Conservation (phyloP, 1,140 invertebrate species). For the Scylla paramamosain region DNA sequence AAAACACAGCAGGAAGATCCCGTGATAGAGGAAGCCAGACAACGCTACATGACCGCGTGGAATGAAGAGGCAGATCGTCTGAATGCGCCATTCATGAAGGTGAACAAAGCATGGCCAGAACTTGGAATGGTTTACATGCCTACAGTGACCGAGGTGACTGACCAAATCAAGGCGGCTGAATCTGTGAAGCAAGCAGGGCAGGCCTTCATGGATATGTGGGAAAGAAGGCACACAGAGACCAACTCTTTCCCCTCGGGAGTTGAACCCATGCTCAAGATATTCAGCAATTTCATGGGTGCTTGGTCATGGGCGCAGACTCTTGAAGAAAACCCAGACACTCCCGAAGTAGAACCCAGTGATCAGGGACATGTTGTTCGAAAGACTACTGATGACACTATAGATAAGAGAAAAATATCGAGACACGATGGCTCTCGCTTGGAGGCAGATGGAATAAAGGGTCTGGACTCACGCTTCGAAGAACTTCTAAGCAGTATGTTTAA, state of each 20-base stretch:
- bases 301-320: slow-evolving; percentile 21
- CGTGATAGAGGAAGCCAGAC: slow-evolving; percentile 39
- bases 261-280: not conserved
- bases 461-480: not conserved
- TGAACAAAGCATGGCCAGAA: slow-evolving; percentile 58
- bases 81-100: slow-evolving; percentile 52
- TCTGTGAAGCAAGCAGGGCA: slow-evolving; percentile 44
- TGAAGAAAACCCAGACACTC: not conserved
- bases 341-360: not conserved
- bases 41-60: slow-evolving; percentile 55
- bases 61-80: slow-evolving; percentile 58
- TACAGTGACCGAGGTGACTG: slow-evolving; percentile 43
- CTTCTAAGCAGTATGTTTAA: not conserved
- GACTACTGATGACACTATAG: not conserved
- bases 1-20: not conserved
- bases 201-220: slow-evolving; percentile 44
- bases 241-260: not conserved
- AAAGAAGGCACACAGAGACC: not conserved
- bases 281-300: slow-evolving; percentile 49
- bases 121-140: slow-evolving; percentile 71
- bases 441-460: not conserved
- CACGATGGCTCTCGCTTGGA: not conserved
- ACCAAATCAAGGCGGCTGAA: slow-evolving; percentile 46
- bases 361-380: not conserved
- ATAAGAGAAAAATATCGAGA: not conserved